Evolutionary conservation across 1,140 invertebrate species (phyloP).

Genomic region (Antheraea mylitta): DNA sequence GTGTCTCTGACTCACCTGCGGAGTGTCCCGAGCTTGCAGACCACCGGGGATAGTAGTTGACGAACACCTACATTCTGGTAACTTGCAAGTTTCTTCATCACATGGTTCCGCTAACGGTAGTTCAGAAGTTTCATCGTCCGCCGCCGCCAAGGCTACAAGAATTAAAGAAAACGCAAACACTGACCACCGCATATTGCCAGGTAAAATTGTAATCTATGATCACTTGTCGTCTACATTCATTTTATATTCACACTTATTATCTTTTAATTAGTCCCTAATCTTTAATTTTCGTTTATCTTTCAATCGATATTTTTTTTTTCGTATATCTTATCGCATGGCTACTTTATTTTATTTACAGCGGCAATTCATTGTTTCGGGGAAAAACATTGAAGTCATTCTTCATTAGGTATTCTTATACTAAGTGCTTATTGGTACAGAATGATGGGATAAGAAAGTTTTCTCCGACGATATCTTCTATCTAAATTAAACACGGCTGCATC

Average conservation of each 20-base stretch:
- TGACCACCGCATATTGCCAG: slow-evolving; percentile 1
- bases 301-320: not conserved
- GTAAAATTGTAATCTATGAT: not conserved
- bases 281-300: too few species aligned
- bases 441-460: too few species aligned
- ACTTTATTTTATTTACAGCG: not conserved
- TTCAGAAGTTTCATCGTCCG: slow-evolving; percentile 17
- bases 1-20: slow-evolving; percentile 55
- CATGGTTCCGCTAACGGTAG: slow-evolving; percentile 41
- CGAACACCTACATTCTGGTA: slow-evolving; percentile 77
- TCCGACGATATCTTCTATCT: too few species aligned
- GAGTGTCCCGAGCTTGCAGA: slow-evolving; percentile 56
- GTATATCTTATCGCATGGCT: slow-evolving; percentile 13
- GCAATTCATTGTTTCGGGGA: too few species aligned
- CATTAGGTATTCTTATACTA: too few species aligned
- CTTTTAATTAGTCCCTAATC: too few species aligned
- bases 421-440: too few species aligned
- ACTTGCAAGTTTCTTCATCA: slow-evolving; percentile 36
- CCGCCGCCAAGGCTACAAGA: slow-evolving; percentile 13
- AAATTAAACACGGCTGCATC: too few species aligned
- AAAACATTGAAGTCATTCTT: too few species aligned
- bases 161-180: slow-evolving; percentile 12
- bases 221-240: not conserved
- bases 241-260: not conserved
- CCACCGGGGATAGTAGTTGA: slow-evolving; percentile 63